A percentile compares a stretch with the other conserved stretches of the same genome.
Conservation (phyloP, 2,797 vertebrate genomes). For the Falco biarmicus region DNA sequence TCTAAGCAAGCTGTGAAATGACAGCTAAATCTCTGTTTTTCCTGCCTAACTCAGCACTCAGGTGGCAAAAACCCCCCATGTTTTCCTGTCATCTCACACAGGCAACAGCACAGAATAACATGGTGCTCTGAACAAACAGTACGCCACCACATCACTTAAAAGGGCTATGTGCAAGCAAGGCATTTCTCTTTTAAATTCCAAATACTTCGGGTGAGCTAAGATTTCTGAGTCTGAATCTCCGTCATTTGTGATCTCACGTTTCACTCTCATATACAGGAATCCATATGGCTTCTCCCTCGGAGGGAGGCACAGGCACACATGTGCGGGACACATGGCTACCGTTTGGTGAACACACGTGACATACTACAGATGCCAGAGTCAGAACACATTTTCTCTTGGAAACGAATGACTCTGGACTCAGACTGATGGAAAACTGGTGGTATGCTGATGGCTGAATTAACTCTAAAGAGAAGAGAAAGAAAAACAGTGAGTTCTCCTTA, state of each 20-base stretch:
- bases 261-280: neutral
- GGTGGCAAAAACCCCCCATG: neutral
- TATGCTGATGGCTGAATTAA: neutral
- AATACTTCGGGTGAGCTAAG: neutral
- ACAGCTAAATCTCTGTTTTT: neutral
- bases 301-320: neutral
- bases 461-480: neutral
- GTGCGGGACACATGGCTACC: neutral
- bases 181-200: neutral
- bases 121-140: neutral
- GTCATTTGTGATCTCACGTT: neutral
- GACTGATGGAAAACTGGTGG: neutral
- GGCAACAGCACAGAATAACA: neutral
- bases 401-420: neutral
- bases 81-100: neutral
- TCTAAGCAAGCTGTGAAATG: neutral
- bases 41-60: neutral
- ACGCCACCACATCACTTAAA: neutral
- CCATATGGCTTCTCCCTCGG: neutral
- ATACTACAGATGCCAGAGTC: neutral
- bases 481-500: neutral
- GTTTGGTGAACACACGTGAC: neutral
- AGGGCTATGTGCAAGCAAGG: neutral
- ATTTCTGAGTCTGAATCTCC: neutral
- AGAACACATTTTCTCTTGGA: neutral